phyloP scores from a whole-genome alignment of 2,113 vertebrate species.

The Falcunculus frontatus region DNA sequence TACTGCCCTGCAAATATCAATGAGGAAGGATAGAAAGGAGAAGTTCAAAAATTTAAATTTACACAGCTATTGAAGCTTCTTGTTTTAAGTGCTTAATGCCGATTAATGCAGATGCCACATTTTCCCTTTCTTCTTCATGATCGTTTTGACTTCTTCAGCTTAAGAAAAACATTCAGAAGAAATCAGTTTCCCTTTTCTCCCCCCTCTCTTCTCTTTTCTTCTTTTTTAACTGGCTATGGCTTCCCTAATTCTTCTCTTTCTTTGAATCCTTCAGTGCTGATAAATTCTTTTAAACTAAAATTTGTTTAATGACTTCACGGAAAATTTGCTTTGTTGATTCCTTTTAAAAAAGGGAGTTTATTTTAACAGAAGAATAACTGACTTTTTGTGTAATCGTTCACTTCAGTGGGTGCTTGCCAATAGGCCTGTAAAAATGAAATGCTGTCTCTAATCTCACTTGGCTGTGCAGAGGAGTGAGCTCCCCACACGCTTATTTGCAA shows the following conservation, averaged over 20 bases:
- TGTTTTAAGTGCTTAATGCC: slow-evolving; percentile 21
- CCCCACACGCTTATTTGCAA: not conserved
- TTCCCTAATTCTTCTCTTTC: slow-evolving; percentile 2
- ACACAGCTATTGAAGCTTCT: not conserved
- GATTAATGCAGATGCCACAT: not conserved
- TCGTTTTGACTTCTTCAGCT: not conserved
- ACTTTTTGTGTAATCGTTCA: not conserved
- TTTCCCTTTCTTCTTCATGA: slow-evolving; percentile 33
- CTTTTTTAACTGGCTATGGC: not conserved
- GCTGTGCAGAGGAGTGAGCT: not conserved
- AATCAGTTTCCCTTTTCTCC: not conserved
- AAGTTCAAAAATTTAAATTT: slow-evolving; percentile 6
- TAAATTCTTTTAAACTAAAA: slow-evolving; percentile 45
- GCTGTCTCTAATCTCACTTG: not conserved
- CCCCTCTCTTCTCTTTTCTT: not conserved
- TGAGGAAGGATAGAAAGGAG: not conserved
- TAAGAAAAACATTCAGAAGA: slow-evolving; percentile 26
- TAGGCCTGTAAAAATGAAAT: not conserved
- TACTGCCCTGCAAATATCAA: not conserved
- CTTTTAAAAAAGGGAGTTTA: not conserved
- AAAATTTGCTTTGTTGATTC: slow-evolving; percentile 27
- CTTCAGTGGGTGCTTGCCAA: not conserved
- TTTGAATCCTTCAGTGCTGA: slow-evolving; percentile 18
- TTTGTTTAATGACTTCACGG: not conserved
- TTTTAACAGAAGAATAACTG: slow-evolving; percentile 11